A percentile compares a stretch with the other conserved stretches of the same genome.
Evolutionary conservation across 2,888 invertebrate species (phyloP).

Genomic region (Tinea pellionella): DNA sequence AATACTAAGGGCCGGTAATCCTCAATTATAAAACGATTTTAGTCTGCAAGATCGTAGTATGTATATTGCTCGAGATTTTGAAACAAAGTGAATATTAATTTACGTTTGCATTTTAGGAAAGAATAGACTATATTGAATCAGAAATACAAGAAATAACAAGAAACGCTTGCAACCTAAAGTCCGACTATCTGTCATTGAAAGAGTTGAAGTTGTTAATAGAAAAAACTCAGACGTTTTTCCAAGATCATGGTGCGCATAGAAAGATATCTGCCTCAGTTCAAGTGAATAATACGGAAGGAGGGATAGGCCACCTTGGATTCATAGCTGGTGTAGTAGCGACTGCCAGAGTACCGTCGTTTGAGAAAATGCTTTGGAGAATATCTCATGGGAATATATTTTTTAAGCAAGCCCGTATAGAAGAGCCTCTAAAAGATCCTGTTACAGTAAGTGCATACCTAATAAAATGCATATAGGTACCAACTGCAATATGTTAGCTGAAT

Average conservation of each 20-base stretch:
- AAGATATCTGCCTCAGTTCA: conserved; percentile 59
- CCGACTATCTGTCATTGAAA: conserved; percentile 51
- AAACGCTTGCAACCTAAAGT: conserved; percentile 56
- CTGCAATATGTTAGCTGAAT: too few species aligned
- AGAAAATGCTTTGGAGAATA: conserved; percentile 62
- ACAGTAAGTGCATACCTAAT: conserved; percentile 55
- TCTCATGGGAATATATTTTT: conserved; percentile 64
- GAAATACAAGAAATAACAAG: conserved; percentile 61
- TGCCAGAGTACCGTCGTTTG: conserved; percentile 49
- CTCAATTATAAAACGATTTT: too few species aligned
- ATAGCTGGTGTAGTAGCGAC: conserved; percentile 60
- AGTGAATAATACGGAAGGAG: conserved; percentile 52
- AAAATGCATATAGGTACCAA: too few species aligned
- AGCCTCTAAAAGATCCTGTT: conserved; percentile 51
- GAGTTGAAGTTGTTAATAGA: conserved; percentile 55
- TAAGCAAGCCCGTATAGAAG: conserved; percentile 57
- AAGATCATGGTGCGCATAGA: conserved; percentile 72
- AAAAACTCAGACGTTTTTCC: conserved; percentile 59
- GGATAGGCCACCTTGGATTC: conserved; percentile 53
- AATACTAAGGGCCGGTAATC: too few species aligned
- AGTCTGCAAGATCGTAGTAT: too few species aligned
- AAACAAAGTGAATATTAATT: background rate
- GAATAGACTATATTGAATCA: conserved; percentile 64
- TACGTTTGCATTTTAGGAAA: conserved; percentile 37
- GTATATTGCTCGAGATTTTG: too few species aligned